phyloP scores from a whole-genome alignment of 2,797 vertebrate species.

The Macropus fuliginosus region DNA sequence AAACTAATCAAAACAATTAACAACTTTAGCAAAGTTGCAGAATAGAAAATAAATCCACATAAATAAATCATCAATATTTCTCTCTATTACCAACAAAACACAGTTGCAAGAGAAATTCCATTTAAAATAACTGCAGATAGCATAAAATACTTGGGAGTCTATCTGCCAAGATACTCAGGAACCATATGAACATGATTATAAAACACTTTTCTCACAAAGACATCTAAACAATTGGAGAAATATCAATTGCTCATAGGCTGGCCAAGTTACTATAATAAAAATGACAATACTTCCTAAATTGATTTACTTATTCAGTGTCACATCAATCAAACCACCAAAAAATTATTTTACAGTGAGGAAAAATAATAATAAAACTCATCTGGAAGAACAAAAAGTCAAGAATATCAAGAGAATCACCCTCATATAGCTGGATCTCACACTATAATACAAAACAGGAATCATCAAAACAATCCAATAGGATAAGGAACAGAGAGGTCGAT shows the following conservation, averaged over 20 bases:
- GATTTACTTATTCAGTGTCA: not conserved
- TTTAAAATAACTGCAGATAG: not conserved
- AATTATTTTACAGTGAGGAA: not conserved
- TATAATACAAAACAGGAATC: not conserved
- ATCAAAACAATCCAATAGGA: not conserved
- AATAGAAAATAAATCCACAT: not conserved
- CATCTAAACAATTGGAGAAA: not conserved
- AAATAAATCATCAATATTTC: not conserved
- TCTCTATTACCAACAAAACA: not conserved
- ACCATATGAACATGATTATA: not conserved
- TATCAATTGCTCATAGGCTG: not conserved
- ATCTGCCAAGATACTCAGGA: not conserved
- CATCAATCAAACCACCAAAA: not conserved
- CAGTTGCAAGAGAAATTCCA: not conserved
- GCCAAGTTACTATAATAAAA: not conserved
- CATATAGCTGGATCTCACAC: not conserved
- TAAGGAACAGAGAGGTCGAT: not conserved
- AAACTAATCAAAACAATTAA: no score
- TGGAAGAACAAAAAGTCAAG: not conserved
- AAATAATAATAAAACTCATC: not conserved
- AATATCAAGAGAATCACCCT: no score
- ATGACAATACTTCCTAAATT: not conserved
- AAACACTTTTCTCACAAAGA: not conserved
- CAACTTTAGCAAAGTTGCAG: no score
- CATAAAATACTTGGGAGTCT: not conserved